Percentiles rank a stretch among this genome's conserved stretches.
Conservation (phyloP, 2,113 vertebrate species). For the Podarcis muralis region DNA sequence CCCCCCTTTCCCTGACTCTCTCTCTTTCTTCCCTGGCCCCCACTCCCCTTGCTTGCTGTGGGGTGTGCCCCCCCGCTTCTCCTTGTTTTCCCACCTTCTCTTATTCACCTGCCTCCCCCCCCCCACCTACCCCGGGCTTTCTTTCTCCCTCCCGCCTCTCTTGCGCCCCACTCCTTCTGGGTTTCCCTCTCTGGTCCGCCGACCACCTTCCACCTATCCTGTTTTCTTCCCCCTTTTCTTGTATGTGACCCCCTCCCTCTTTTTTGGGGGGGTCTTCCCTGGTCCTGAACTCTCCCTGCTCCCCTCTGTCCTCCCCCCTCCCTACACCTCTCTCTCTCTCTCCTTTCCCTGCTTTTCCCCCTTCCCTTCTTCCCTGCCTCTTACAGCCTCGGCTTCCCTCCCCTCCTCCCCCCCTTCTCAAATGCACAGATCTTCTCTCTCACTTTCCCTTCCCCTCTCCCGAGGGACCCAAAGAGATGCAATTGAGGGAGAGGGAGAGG, state of each 20-base stretch:
- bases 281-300: not conserved
- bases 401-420: not conserved
- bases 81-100: not conserved
- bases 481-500: not conserved
- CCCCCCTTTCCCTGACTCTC: not conserved
- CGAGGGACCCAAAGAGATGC: slow-evolving; percentile 23
- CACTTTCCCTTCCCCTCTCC: slow-evolving; percentile 32
- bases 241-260: too few relatives aligned
- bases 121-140: too few relatives aligned
- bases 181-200: not conserved
- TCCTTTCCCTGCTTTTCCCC: not conserved
- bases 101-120: not conserved
- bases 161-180: not conserved
- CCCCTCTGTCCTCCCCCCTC: not conserved
- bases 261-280: not conserved
- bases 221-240: not conserved
- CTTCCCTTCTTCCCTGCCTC: slow-evolving; percentile 6
- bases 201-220: not conserved
- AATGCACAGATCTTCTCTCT: slow-evolving; percentile 31
- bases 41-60: not conserved
- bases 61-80: not conserved
- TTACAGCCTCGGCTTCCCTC: slow-evolving; percentile 1
- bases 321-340: not conserved
- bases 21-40: not conserved
- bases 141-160: not conserved